Evolutionary conservation across 2,113 vertebrate genomes (phyloP).

Genomic region (Actenoides hombroni): DNA sequence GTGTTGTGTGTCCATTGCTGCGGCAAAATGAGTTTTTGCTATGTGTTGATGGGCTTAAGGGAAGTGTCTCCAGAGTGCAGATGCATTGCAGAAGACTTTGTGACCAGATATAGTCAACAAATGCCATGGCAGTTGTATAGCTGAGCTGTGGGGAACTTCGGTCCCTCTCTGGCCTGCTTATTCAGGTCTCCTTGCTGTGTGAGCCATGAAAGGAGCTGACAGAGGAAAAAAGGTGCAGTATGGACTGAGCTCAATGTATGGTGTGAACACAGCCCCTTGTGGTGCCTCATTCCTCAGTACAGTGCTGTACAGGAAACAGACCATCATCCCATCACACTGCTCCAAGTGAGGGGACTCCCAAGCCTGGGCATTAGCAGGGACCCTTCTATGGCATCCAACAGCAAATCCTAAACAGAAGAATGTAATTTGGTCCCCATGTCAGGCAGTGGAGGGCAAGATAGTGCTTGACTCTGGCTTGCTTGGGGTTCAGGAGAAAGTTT

Average conservation of each 20-base stretch:
- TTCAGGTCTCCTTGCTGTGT: not conserved
- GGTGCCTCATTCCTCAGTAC: not conserved
- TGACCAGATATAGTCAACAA: not conserved
- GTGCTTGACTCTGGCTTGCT: not conserved
- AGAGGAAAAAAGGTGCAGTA: not conserved
- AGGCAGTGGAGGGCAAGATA: not conserved
- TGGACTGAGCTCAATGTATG: not conserved
- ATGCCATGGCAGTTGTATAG: not conserved
- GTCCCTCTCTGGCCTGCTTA: not conserved
- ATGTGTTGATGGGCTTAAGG: not conserved
- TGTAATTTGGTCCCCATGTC: not conserved
- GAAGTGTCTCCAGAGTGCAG: not conserved
- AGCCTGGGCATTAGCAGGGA: not conserved
- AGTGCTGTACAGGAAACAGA: rapidly evolving
- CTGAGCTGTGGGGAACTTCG: not conserved
- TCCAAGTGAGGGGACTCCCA: not conserved
- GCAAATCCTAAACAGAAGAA: not conserved
- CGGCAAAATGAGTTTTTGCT: not conserved
- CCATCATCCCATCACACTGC: too few species aligned
- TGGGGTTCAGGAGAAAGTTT: not conserved
- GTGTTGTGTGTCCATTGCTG: not conserved
- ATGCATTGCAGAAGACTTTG: not conserved
- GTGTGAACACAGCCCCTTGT: not conserved
- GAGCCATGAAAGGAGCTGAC: not conserved
- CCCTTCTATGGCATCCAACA: not conserved